Base-by-base conservation (phyloP, 92 coral and sea anemone species). In the Epizoanthus stellaris region DNA sequence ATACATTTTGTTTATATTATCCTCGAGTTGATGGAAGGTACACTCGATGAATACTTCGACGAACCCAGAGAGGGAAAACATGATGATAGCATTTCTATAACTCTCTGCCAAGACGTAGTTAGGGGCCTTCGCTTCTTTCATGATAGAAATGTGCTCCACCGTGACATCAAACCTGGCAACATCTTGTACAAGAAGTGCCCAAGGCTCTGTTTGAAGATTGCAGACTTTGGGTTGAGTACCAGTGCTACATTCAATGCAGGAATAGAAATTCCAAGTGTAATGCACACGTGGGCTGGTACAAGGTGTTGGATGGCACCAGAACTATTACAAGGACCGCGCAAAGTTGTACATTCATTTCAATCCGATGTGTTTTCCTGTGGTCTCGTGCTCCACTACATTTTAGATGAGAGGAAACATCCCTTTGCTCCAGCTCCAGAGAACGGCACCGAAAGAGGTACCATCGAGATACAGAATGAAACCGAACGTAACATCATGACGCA, bases 301-400 rank as follows among this genome's bases (percentile, higher is more conserved):
- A 74, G 91, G 20, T 79, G 87, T 19, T 91, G 93, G 93, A 84
- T 91, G 67, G 91, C 94, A 21, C 89, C 91, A 36, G 94, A 91
- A 40, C 77, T 91, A 7, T 4, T 84, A 5, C 56, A 13, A 0
- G 17, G 58, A 14, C 13, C 49, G 20, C 71, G 72, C 1, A 53
- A 34, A 34, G 67, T 62, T 14, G 1, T 4, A 2, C 85, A 77
- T 49, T 61, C 88, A 0, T 57, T 7, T 12, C 57, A 86, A 39
- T 84, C 91, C 1, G 94, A 87, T 62, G 66, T 91, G 14, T 91
- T 87, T 73, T 47, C 94, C 0, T 87, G 93, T 67, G 94, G 91
- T 53, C 91, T 87, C 9, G 69, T 91, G 13, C 47, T 87, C 1
- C 91, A 88, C 58, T 87, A 84, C 60, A 72, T 91, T 36, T 23